phyloP scores from a whole-genome alignment of 53 echinoderm and acorn worm genomes.

The Stichopus horrens region DNA sequence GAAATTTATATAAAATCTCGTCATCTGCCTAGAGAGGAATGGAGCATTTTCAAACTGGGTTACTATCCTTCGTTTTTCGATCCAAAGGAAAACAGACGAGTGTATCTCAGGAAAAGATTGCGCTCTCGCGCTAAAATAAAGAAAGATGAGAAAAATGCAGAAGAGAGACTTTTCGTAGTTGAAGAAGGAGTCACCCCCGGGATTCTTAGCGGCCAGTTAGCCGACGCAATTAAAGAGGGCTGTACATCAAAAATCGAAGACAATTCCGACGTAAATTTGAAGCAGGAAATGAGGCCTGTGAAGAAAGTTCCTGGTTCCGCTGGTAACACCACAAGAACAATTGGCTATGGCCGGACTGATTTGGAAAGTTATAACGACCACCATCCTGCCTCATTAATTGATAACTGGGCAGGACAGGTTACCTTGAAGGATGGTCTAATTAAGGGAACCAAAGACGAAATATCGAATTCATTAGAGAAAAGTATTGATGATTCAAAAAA shows the following conservation, averaged over 20 bases:
- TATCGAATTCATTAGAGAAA: not conserved
- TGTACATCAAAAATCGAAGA: not conserved
- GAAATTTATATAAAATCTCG: not conserved
- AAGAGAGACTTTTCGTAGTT: not conserved
- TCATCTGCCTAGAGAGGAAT: constrained; percentile 16
- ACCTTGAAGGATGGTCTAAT: constrained; percentile 12
- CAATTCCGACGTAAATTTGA: not conserved
- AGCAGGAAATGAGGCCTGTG: not conserved
- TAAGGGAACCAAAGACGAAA: not conserved
- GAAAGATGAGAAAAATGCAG: constrained; percentile 15
- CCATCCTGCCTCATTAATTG: not conserved
- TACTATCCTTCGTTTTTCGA: constrained; percentile 36
- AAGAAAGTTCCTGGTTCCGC: not conserved
- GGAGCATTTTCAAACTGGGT: constrained; percentile 39
- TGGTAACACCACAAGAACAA: not conserved
- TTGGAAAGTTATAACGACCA: not conserved
- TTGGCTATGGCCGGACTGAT: not conserved
- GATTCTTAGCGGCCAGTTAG: not conserved
- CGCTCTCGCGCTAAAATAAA: not conserved
- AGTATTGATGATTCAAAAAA: not conserved
- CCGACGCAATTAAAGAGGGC: not conserved
- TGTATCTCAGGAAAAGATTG: constrained; percentile 10
- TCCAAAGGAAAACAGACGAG: constrained; percentile 33
- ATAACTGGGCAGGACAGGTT: not conserved
- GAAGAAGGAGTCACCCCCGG: not conserved